Conservation (phyloP, 1,140 invertebrate species). For the Pseudomyrmex concolor region DNA sequence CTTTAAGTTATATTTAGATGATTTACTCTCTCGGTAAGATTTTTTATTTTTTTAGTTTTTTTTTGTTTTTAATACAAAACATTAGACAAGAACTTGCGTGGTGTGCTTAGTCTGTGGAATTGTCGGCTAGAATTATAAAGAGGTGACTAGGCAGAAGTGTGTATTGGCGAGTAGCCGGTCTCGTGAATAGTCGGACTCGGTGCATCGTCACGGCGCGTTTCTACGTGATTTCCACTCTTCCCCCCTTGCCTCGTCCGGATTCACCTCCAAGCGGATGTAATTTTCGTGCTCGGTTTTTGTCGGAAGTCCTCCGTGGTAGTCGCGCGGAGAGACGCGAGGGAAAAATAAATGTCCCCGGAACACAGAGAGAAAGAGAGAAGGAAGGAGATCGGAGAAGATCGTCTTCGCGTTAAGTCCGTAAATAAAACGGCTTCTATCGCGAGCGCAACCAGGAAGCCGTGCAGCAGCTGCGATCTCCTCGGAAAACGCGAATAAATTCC, state of each 20-base stretch:
- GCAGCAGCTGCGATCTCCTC: not conserved
- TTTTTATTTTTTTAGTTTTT: too few relatives aligned
- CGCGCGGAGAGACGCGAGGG: not conserved
- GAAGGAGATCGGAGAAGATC: constrained; percentile 11
- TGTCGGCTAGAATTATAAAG: not conserved
- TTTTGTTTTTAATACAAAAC: not conserved
- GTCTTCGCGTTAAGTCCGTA: not conserved
- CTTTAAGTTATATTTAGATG: too few relatives aligned
- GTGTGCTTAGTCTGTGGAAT: not conserved
- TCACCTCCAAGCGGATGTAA: constrained; percentile 54
- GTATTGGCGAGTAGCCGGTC: constrained; percentile 52
- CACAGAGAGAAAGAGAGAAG: constrained; percentile 7
- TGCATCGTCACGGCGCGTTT: constrained; percentile 53
- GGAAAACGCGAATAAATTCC: constrained; percentile 45
- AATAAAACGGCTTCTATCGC: constrained; percentile 35
- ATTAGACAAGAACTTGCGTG: not conserved
- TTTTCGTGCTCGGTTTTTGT: constrained; percentile 54
- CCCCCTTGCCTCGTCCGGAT: not conserved
- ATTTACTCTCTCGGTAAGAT: too few relatives aligned
- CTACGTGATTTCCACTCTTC: constrained; percentile 52
- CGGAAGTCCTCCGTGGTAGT: constrained; percentile 13
- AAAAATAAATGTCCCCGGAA: constrained; percentile 41
- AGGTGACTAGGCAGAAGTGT: constrained; percentile 52
- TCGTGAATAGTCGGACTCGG: constrained; percentile 11
- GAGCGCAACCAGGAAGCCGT: constrained; percentile 26